phyloP scores from a whole-genome alignment of 2,888 invertebrate species.

The Brachylomia viminalis region DNA sequence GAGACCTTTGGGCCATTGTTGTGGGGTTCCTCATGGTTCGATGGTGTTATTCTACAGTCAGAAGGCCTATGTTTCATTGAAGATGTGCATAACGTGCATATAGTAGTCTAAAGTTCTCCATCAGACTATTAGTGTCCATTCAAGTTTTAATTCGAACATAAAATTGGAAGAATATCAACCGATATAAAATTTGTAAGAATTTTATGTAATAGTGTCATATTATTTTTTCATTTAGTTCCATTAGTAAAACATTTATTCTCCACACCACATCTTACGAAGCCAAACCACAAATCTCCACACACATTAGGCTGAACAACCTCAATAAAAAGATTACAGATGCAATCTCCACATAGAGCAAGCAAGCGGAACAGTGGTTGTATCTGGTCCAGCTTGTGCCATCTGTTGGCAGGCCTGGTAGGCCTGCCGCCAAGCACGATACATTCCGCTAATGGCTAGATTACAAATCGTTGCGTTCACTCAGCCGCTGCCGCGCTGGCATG shows the following conservation, averaged over 20 bases:
- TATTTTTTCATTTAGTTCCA: background rate
- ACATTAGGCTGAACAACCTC: constrained; percentile 38
- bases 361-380: constrained; percentile 42
- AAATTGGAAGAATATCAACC: background rate
- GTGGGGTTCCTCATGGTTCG: constrained; percentile 5
- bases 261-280: background rate
- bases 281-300: constrained; percentile 30
- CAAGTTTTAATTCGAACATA: background rate
- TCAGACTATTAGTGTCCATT: background rate
- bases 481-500: constrained; percentile 68
- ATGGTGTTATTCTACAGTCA: constrained; percentile 24
- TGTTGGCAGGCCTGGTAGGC: constrained; percentile 72
- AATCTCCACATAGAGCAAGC: constrained; percentile 44
- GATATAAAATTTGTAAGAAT: background rate
- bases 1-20: constrained; percentile 38
- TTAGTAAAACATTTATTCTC: background rate
- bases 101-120: background rate
- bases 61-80: background rate
- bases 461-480: constrained; percentile 79
- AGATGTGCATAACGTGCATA: background rate
- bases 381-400: constrained; percentile 74
- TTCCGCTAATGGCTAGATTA: constrained; percentile 82
- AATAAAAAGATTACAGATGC: constrained; percentile 55
- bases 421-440: constrained; percentile 77
- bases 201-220: too few species aligned